Conservation (phyloP, 2,888 invertebrate genomes). For the Patella depressa region DNA sequence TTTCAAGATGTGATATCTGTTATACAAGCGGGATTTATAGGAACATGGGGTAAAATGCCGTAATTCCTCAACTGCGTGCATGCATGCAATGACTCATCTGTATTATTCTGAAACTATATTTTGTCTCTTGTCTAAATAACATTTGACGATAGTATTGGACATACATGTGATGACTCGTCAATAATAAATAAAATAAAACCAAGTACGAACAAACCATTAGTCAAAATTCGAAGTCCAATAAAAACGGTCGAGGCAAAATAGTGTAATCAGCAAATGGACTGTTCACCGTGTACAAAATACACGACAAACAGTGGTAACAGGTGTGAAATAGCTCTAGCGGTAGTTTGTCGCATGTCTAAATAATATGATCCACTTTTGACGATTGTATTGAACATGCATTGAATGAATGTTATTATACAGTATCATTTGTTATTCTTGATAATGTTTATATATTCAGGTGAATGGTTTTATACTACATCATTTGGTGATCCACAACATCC, state of each 20-base stretch:
- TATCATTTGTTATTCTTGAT: background rate
- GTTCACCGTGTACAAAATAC: no score
- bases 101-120: conserved; percentile 88
- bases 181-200: no score
- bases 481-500: conserved; percentile 15
- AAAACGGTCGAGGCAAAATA: no score
- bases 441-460: background rate
- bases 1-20: conserved; percentile 15
- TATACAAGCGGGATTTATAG: conserved; percentile 23
- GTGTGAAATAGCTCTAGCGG: no score
- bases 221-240: no score
- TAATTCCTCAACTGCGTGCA: no score
- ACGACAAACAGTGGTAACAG: no score
- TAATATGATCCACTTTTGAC: background rate
- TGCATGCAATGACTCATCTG: conserved; percentile 85
- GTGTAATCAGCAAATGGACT: no score
- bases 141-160: background rate
- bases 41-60: conserved; percentile 18
- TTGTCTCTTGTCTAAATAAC: conserved; percentile 11
- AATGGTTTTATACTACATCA: conserved; percentile 18
- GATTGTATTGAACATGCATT: no score
- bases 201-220: no score
- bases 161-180: background rate
- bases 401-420: background rate
- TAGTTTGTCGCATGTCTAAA: conserved; percentile 21